Base-by-base conservation (phyloP, 2,113 vertebrate genomes). In the Gymnarchus niloticus region DNA sequence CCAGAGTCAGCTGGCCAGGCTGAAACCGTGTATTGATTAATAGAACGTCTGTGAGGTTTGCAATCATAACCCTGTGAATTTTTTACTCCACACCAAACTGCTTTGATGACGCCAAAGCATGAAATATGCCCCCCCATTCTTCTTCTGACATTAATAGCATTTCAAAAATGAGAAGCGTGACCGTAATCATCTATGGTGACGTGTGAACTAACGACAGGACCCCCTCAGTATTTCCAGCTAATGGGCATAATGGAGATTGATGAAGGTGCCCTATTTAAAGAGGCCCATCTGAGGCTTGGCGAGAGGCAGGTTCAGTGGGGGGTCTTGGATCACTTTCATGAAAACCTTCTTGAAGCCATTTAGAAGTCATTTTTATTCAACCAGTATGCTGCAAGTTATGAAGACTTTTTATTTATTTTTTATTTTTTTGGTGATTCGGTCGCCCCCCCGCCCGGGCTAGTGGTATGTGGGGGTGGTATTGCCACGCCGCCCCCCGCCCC, bases 221-320 rank as follows among this genome's bases (percentile, higher is more conserved):
- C 87, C 84, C 85, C 65, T n/a, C 83, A 44, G 88, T 87, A 83
- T 56, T 37, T 37, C 48, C 41, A 7, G 86, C 78, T 85, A 77
- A 84, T 46, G 44, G 46, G 21, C 73, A 23, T 90, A 88, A 91
- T 87, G 83, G 86, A 89, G 88, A 90, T 89, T 89, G 88, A 89
- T 91, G 87, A 88, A 88, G 76, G 81, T 25, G 84, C 19, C 65
- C 84, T 56, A 48, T 85, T 80, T 86, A 56, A 88, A 88, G 57
- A 81, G 73, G 83, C 86, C 69, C 80, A 88, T 85, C 85, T 86
- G 52, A 85, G 85, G 52, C 57, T 37, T 37, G 21, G 49, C 73
- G 81, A 41, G 33, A 3, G 85, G 17, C 21, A 44, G 78, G 56
- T 80, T 86, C 77, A 81, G 41, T 69, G 6, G 78, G 78, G 84